phyloP scores from a whole-genome alignment of 2,888 invertebrate species.

The Agriopis marginaria region DNA sequence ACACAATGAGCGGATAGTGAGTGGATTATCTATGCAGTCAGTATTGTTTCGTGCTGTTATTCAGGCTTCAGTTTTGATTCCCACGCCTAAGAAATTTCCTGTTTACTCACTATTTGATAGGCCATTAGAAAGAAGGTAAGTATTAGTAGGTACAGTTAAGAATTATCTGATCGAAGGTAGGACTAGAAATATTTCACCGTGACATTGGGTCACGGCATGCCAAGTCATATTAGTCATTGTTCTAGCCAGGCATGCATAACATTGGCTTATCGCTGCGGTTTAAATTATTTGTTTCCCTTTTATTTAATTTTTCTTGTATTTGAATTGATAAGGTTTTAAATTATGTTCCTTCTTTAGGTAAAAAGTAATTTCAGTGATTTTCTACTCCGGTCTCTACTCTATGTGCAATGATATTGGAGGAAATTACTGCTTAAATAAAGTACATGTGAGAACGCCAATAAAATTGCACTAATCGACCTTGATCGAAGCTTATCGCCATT shows the following conservation, averaged over 20 bases:
- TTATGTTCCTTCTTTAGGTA: not conserved
- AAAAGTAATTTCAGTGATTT: not conserved
- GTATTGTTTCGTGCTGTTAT: slow-evolving; percentile 11
- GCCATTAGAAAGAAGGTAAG: slow-evolving; percentile 32
- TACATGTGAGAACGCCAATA: not conserved
- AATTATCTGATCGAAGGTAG: not conserved
- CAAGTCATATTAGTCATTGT: slow-evolving; percentile 21
- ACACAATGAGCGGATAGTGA: slow-evolving; percentile 10
- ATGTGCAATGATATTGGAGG: too few species aligned
- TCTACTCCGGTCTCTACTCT: too few species aligned
- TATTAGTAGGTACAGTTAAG: not conserved
- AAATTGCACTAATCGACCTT: not conserved
- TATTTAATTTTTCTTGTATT: not conserved
- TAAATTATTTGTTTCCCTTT: slow-evolving; percentile 2
- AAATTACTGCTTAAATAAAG: too few species aligned
- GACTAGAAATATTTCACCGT: slow-evolving; percentile 28
- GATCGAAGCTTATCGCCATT: not conserved
- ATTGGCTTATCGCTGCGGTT: slow-evolving; percentile 20
- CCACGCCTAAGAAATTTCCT: slow-evolving; percentile 25
- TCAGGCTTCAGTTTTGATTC: slow-evolving; percentile 19
- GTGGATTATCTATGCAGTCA: slow-evolving; percentile 8
- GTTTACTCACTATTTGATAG: slow-evolving; percentile 21
- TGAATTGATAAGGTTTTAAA: slow-evolving; percentile 1
- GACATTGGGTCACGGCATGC: slow-evolving; percentile 30
- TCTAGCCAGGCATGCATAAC: slow-evolving; percentile 14